These are phyloP conservation scores for Lepisosteus oculatus DNA, from an alignment of 2,113 vertebrate species.

Conservation along the genomic window DNA sequence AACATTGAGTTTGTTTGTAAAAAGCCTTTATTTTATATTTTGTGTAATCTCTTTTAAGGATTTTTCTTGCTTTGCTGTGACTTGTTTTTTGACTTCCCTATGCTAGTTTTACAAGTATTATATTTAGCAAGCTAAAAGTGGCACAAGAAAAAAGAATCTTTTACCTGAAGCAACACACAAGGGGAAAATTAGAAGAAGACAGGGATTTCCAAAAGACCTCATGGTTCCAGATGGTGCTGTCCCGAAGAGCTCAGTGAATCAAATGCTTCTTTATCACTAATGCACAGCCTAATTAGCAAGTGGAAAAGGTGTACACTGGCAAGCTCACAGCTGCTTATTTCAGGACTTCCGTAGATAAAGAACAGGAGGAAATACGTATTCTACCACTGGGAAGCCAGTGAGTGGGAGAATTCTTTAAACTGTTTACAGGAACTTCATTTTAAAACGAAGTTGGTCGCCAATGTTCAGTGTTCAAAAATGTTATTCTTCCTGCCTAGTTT, in stretches of 20 bases:
- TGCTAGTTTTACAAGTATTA: not conserved
- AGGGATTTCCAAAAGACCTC: not conserved
- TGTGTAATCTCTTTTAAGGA: too few relatives aligned
- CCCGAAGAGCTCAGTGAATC: not conserved
- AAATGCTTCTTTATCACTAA: not conserved
- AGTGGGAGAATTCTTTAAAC: constrained; percentile 15
- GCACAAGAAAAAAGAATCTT: not conserved
- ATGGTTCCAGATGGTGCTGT: not conserved
- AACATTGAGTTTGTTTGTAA: too few relatives aligned
- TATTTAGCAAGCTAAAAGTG: too few relatives aligned
- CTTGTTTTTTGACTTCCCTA: too few relatives aligned
- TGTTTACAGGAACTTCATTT: constrained; percentile 24
- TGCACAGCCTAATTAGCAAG: not conserved
- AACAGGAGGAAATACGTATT: constrained; percentile 53
- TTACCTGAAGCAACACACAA: not conserved
- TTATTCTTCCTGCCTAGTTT: constrained; percentile 41
- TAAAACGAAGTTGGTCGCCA: constrained; percentile 23
- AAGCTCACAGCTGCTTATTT: constrained; percentile 44
- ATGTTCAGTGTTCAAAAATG: constrained; percentile 20
- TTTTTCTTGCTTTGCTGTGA: too few relatives aligned
- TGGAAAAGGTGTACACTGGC: constrained; percentile 38
- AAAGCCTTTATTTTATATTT: too few relatives aligned
- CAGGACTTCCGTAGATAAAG: constrained; percentile 58
- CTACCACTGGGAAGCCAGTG: constrained; percentile 43
- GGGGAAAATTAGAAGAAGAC: not conserved